phyloP scores from a whole-genome alignment of 2,888 invertebrate genomes.

The Lithophane leautieri region DNA sequence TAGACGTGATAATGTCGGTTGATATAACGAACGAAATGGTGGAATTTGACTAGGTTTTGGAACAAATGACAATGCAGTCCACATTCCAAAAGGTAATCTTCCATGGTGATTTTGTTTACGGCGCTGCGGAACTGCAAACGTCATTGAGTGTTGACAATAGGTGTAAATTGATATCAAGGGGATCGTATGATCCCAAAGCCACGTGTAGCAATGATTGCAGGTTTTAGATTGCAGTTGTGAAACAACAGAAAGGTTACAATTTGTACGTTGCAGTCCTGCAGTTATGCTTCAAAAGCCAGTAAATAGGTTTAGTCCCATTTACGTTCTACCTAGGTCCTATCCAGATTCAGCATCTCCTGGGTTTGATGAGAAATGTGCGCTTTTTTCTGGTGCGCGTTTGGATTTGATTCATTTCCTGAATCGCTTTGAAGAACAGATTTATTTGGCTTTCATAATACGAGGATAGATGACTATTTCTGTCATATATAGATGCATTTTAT shows the following conservation, averaged over 20 bases:
- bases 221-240: slow-evolving; percentile 3
- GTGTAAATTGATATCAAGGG: slow-evolving; percentile 9
- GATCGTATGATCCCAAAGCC: slow-evolving; percentile 15
- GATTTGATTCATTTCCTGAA: not conserved
- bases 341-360: not conserved
- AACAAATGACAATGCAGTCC: not conserved
- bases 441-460: not conserved
- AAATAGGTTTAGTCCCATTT: not conserved
- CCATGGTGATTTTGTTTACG: not conserved
- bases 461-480: not conserved
- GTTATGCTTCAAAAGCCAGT: not conserved
- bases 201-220: slow-evolving; percentile 25
- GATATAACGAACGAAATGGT: slow-evolving; percentile 53
- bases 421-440: not conserved
- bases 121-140: not conserved
- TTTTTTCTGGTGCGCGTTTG: not conserved
- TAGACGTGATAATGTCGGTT: slow-evolving; percentile 78
- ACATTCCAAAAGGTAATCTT: slow-evolving; percentile 13
- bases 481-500: not conserved
- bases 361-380: not conserved
- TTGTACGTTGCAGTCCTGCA: not conserved
- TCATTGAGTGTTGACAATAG: slow-evolving; percentile 18
- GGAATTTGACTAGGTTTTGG: slow-evolving; percentile 36
- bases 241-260: slow-evolving; percentile 1
- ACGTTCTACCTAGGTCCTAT: not conserved